Evolutionary conservation across 64 coral and sea anemone genomes (phyloP).

Genomic region (Cladopsammia gracilis): DNA sequence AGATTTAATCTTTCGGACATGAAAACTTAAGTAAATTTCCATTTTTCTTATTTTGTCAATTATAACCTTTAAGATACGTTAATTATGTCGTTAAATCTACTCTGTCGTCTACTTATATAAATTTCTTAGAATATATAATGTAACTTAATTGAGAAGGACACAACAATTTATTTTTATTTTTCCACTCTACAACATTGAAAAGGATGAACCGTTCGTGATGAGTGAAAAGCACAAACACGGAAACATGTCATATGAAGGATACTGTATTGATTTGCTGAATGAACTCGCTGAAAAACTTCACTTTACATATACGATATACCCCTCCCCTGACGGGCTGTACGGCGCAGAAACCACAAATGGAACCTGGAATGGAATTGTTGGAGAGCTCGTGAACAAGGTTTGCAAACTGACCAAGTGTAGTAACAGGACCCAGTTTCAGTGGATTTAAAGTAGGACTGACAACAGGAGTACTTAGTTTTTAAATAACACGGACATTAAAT

Average conservation of each 20-base stretch:
- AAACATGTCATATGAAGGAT: constrained; percentile 35
- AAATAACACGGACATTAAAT: too few species aligned
- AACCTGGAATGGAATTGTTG: constrained; percentile 75
- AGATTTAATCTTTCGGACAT: too few species aligned
- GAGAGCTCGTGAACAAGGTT: constrained; percentile 56
- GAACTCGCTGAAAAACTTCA: constrained; percentile 60
- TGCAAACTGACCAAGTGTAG: neutral
- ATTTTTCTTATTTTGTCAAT: too few species aligned
- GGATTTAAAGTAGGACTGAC: too few species aligned
- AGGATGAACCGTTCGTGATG: constrained; percentile 71
- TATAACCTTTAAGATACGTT: too few species aligned
- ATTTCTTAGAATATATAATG: too few species aligned
- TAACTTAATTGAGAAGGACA: too few species aligned
- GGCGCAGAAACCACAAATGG: constrained; percentile 45
- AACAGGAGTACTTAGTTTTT: too few species aligned
- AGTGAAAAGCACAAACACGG: constrained; percentile 8
- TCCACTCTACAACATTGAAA: neutral
- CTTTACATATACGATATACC: constrained; percentile 73
- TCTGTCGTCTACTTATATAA: too few species aligned
- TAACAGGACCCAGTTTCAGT: too few species aligned
- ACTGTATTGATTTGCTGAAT: constrained; percentile 64
- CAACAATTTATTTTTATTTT: neutral
- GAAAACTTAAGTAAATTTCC: too few species aligned
- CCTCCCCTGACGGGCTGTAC: constrained; percentile 43
- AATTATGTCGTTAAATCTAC: too few species aligned